Conservation (phyloP, 2,888 invertebrate genomes). For the Nemapogon koenigi region DNA sequence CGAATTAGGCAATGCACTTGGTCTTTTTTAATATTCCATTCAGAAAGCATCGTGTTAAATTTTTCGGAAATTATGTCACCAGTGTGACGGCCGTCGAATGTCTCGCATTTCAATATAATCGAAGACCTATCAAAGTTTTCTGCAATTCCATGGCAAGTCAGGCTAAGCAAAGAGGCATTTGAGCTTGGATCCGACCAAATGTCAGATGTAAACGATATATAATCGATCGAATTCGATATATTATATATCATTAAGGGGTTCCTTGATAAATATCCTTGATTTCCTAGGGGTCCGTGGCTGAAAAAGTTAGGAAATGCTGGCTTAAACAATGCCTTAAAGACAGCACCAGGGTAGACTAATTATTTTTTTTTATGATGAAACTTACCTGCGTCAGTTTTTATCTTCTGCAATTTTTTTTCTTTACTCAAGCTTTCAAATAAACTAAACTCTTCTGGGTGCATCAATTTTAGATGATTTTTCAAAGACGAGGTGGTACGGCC, state of each 20-base stretch:
- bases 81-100: constrained; percentile 20
- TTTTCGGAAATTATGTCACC: constrained; percentile 21
- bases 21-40: constrained; percentile 21
- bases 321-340: no score
- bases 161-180: constrained; percentile 17
- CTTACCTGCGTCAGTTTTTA: constrained; percentile 2
- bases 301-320: no score
- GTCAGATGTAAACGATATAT: constrained; percentile 21
- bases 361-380: not conserved
- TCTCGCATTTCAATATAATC: constrained; percentile 16
- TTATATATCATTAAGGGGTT: no score
- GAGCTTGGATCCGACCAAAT: constrained; percentile 20
- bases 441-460: constrained; percentile 4
- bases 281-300: no score
- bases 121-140: constrained; percentile 19
- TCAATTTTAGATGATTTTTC: constrained; percentile 17
- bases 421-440: constrained; percentile 12
- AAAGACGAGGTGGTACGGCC: constrained; percentile 18
- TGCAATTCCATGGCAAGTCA: constrained; percentile 18
- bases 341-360: no score
- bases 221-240: constrained; percentile 11
- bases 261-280: no score
- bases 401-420: constrained; percentile 10
- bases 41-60: constrained; percentile 19
- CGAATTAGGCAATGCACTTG: constrained; percentile 21